Evolutionary conservation across 2,797 vertebrate species (phyloP), one percentile per base, ranked within the genome.

Genomic region (Sus cebifrons): DNA sequence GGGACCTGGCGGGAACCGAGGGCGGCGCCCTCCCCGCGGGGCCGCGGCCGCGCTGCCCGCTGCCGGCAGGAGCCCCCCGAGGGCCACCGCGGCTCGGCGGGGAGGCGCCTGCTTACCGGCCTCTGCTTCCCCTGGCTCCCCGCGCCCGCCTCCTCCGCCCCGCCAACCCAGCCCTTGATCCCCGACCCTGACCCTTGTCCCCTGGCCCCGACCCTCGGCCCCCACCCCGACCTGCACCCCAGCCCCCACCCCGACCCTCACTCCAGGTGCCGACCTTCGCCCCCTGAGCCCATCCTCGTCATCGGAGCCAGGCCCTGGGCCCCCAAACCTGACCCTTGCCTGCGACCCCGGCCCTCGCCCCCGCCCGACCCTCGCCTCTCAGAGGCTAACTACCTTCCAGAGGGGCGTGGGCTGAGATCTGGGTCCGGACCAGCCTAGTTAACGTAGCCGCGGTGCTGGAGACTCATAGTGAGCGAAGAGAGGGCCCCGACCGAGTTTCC

Each of bases 41-140:
- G 49, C 58, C 7, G 58, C 62, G 18, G 88, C 78, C 5, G 58
- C 52, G 27, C 44, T 9, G 44, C 25, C 20, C 17, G 32, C 40
- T 23, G 32, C n/a, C 20, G 1, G 17, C 18, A 1, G 36, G 52
- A 64, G 27, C 11, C 29, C 25, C n/a, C 89, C 1, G 1, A 7
- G 15, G 36, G 86, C 21, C 68, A 0, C 74, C 0, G 32, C 29
- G 0, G 78, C 67, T 4, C 12, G 2, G 36, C 10, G 5, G 68
- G 16, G 40, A 23, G 21, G 52, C 52, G 3, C 17, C 40, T 1
- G 8, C 85, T n/a, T n/a, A 14, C 36, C 2, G 32, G 15, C n/a
- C 17, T 16, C 91, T 6, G 44, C 52, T 1, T 9, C 0, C 64
- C 81, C 71, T 17, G 16, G 40, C 21, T 70, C 23, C 25, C 29